Evolutionary conservation across 1,140 invertebrate species (phyloP).

Genomic region (Mya arenaria): DNA sequence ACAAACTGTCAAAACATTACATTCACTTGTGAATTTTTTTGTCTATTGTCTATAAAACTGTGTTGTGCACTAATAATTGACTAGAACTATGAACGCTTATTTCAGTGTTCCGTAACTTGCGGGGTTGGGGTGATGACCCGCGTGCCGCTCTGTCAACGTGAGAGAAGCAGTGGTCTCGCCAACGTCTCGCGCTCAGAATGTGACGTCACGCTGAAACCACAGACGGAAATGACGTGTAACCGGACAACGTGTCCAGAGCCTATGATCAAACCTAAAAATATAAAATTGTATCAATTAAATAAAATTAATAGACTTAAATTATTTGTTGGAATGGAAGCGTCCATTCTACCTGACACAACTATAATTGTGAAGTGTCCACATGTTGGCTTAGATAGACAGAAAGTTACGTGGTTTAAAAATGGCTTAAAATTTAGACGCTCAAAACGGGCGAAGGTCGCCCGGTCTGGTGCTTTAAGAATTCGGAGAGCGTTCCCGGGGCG

Average conservation of each 20-base stretch:
- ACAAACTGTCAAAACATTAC: too few species aligned
- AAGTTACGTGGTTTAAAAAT: constrained; percentile 52
- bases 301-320: constrained; percentile 32
- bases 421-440: constrained; percentile 44
- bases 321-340: constrained; percentile 33
- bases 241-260: constrained; percentile 37
- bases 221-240: constrained; percentile 52
- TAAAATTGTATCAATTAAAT: constrained; percentile 44
- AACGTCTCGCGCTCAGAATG: constrained; percentile 28
- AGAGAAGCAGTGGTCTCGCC: background rate
- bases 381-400: constrained; percentile 51
- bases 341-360: constrained; percentile 42
- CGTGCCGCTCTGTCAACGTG: constrained; percentile 21
- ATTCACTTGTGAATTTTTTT: too few species aligned
- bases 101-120: constrained; percentile 49
- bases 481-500: constrained; percentile 14
- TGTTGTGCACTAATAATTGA: too few species aligned
- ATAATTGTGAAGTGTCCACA: constrained; percentile 52
- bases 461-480: constrained; percentile 45
- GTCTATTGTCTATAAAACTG: too few species aligned
- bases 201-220: constrained; percentile 40
- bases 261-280: constrained; percentile 26
- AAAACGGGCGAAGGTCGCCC: constrained; percentile 31
- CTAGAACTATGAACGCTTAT: too few species aligned
- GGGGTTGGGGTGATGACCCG: constrained; percentile 22